Base-by-base conservation (phyloP, 1,140 invertebrate species). In the Meloidogyne floridensis region DNA sequence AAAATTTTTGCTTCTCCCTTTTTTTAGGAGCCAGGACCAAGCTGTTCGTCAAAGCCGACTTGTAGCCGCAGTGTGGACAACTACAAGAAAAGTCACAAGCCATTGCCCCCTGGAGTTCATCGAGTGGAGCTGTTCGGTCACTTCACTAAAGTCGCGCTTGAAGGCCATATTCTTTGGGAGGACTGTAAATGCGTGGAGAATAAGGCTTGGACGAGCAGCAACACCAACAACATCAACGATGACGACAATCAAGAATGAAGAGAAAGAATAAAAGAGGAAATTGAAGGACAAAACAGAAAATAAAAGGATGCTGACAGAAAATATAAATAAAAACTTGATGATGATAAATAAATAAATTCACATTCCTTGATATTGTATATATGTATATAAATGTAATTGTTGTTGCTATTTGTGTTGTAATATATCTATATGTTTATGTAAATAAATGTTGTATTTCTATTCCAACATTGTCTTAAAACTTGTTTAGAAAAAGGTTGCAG, bases 101-200 rank as follows among this genome's bases (percentile, higher is more conserved):
- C 59, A n/a, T 65, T 65, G 59, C 59, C 59, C 7, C 2, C 4
- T 6, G 59, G 59, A n/a, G 59, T 65, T 65, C 59, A 65, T 65
- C 59, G 59, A 65, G 5, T 65, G 10, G 59, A 65, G 59, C 59
- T 65, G 59, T 11, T n/a, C n/a, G 59, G 59, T 4, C 10, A 65
- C 59, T 65, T 65, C 59, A 65, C 59, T 65, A 65, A 65, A 65
- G 59, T 65, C 59, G 15, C 59, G n/a, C 6, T 65, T 5, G 59
- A 65, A 18, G 59, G 59, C n/a, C 59, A 65, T n/a, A n/a, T 65
- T 65, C 59, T 65, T n/a, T 65, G 59, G 59, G n/a, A n/a, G 59
- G 15, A 5, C 0, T 65, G 59, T 65, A n/a, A 65, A n/a, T n/a
- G 59, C 10, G 59, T 0, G 59, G 59, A 65, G n/a, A 65, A 65